Percentiles rank a stretch among this genome's conserved stretches.
Conservation (phyloP, 2,113 vertebrate species). For the Sinocyclocheilus grahami region DNA sequence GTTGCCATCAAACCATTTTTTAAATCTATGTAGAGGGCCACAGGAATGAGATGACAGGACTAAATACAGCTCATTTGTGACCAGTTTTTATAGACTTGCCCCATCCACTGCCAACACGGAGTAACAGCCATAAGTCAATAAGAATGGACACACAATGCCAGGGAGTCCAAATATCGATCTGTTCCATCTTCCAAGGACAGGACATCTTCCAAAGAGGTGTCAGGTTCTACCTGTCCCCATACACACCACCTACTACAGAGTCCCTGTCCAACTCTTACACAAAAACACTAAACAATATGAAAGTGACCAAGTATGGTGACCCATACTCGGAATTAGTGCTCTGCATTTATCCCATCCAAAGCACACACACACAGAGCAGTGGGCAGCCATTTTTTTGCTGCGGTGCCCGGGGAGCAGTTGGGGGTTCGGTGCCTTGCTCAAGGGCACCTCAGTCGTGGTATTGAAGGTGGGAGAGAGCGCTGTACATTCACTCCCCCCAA, state of each 20-base stretch:
- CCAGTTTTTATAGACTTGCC: background rate
- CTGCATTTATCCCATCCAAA: too few relatives aligned
- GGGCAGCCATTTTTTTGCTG: too few relatives aligned
- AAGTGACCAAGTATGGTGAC: too few relatives aligned
- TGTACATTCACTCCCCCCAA: too few relatives aligned
- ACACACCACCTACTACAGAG: conserved; percentile 39
- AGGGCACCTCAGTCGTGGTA: too few relatives aligned
- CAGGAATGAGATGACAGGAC: background rate
- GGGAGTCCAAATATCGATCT: conserved; percentile 63
- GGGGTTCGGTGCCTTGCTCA: too few relatives aligned
- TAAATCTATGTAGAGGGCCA: background rate
- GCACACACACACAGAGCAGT: too few relatives aligned
- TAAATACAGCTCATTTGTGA: background rate
- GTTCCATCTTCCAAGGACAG: conserved; percentile 66
- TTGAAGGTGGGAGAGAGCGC: too few relatives aligned
- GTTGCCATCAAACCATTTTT: conserved; percentile 2
- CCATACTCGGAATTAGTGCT: too few relatives aligned
- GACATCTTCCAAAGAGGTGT: conserved; percentile 55
- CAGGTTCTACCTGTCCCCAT: conserved; percentile 61
- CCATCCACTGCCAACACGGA: background rate
- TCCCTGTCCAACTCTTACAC: background rate
- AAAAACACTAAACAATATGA: background rate
- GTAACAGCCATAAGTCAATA: conserved; percentile 14
- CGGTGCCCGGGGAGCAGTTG: too few relatives aligned
- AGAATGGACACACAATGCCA: conserved; percentile 51